Conservation (phyloP, 1,140 invertebrate species). For the Aradophagus sp. region DNA sequence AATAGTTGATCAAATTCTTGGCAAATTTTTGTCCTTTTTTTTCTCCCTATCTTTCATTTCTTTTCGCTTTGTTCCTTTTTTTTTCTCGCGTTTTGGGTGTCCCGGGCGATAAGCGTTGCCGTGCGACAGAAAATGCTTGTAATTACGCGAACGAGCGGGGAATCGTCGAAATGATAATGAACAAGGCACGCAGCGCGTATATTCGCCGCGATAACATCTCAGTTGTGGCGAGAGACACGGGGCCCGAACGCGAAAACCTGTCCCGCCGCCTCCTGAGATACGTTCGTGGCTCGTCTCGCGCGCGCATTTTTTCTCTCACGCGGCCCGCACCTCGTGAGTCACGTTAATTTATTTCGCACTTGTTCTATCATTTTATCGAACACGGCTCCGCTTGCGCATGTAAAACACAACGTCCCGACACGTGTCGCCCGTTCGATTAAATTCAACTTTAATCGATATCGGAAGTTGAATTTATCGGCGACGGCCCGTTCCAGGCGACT, state of each 20-base stretch:
- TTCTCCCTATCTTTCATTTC: no score
- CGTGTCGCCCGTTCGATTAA: slow-evolving; percentile 37
- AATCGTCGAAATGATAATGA: slow-evolving; percentile 53
- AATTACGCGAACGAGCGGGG: slow-evolving; percentile 41
- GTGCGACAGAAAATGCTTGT: slow-evolving; percentile 41
- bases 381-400: slow-evolving; percentile 32
- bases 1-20: no score
- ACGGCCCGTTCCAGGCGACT: background rate
- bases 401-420: slow-evolving; percentile 32
- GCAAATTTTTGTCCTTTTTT: no score
- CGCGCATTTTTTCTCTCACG: slow-evolving; percentile 26
- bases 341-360: slow-evolving; percentile 59
- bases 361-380: slow-evolving; percentile 56
- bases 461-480: slow-evolving; percentile 19
- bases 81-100: no score
- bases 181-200: slow-evolving; percentile 50
- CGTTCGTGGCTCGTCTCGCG: slow-evolving; percentile 36
- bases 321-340: slow-evolving; percentile 34
- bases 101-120: slow-evolving; percentile 15
- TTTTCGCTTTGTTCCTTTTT: no score
- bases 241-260: slow-evolving; percentile 60
- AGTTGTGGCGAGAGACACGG: slow-evolving; percentile 46
- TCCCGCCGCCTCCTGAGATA: slow-evolving; percentile 53
- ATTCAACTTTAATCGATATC: slow-evolving; percentile 37
- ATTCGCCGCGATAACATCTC: slow-evolving; percentile 61